phyloP scores from a whole-genome alignment of 2,797 vertebrate species.

The Myioborus melanocephalus region DNA sequence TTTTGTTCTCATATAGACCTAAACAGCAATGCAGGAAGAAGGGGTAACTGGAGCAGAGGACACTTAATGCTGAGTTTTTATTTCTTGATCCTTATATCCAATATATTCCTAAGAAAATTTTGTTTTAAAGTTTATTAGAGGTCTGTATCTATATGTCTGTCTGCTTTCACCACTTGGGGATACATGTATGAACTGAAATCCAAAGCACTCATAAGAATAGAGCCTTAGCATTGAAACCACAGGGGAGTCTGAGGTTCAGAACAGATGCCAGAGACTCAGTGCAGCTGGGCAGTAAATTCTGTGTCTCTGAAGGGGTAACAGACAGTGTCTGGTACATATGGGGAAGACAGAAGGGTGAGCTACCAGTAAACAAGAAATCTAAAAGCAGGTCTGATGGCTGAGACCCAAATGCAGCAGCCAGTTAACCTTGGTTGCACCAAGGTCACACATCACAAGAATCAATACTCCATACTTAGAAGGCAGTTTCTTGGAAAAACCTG shows the following conservation, averaged over 20 bases:
- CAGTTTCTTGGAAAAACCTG: conserved; percentile 2
- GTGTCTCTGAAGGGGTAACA: neutral
- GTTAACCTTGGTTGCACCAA: neutral
- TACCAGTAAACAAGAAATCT: neutral
- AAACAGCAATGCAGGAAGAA: neutral
- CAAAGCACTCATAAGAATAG: neutral
- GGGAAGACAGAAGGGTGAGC: neutral
- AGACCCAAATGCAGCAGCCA: neutral
- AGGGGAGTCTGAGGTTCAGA: neutral
- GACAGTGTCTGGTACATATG: neutral
- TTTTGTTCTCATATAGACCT: neutral
- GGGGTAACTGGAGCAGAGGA: neutral
- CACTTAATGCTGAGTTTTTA: neutral
- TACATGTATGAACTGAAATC: neutral
- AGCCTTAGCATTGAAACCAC: neutral
- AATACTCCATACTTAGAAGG: neutral
- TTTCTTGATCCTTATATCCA: neutral
- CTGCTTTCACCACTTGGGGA: neutral
- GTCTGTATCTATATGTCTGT: neutral
- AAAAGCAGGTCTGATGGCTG: neutral
- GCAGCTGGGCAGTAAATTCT: neutral
- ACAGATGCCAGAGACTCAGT: neutral
- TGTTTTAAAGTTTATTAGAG: neutral
- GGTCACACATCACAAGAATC: neutral
- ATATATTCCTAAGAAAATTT: neutral